A percentile compares a stretch with the other conserved stretches of the same genome.
Evolutionary conservation across 2,888 invertebrate species (phyloP).

Genomic region (Nymphalis urticae): DNA sequence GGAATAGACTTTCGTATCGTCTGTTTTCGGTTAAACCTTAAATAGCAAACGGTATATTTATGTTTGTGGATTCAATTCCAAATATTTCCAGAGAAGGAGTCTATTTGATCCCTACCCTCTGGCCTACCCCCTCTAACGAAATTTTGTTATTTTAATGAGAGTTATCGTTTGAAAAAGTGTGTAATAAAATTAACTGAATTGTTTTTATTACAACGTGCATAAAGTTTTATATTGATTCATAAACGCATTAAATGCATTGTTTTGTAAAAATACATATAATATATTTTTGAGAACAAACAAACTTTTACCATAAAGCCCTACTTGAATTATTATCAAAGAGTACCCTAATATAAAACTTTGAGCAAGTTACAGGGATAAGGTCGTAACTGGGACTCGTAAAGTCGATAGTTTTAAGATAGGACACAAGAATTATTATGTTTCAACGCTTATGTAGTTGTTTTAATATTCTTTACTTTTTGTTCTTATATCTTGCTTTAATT

Average conservation of each 20-base stretch:
- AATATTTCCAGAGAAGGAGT: too few species aligned
- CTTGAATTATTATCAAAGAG: neutral
- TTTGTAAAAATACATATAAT: neutral
- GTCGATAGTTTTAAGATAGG: neutral
- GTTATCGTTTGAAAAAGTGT: too few species aligned
- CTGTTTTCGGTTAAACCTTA: too few species aligned
- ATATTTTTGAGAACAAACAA: neutral
- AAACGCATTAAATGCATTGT: neutral
- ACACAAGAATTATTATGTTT: neutral
- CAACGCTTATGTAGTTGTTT: neutral
- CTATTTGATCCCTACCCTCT: too few species aligned
- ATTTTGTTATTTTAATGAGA: too few species aligned
- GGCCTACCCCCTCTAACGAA: too few species aligned
- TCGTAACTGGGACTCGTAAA: neutral
- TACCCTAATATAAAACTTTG: neutral
- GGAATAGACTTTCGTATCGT: too few species aligned
- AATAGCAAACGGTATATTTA: too few species aligned
- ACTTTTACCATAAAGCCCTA: neutral
- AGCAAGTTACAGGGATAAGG: neutral
- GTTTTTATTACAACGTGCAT: too few species aligned
- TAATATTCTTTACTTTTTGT: neutral
- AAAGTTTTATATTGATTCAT: too few species aligned
- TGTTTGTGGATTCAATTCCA: too few species aligned
- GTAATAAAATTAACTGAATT: too few species aligned
- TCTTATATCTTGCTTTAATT: neutral